These are phyloP conservation scores for Neria commutata DNA, from an alignment of 2,888 invertebrate genomes.

Conservation along the genomic window DNA sequence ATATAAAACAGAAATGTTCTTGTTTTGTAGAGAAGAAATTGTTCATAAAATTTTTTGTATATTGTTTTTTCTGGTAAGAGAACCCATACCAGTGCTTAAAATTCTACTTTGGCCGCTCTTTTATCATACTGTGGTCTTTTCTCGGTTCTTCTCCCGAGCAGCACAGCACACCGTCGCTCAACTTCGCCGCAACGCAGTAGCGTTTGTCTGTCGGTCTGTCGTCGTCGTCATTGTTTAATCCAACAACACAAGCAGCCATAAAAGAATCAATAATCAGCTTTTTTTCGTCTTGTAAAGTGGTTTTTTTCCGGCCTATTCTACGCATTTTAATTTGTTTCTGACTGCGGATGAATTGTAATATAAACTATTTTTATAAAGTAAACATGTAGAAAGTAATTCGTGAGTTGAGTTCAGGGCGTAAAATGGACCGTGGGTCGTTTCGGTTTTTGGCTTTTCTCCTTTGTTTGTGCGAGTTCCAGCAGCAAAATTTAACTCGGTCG, in stretches of 20 bases:
- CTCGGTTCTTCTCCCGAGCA: neutral
- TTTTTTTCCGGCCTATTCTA: neutral
- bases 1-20: no score
- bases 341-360: neutral
- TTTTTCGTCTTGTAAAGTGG: neutral
- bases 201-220: neutral
- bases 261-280: slow-evolving; percentile 1
- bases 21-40: neutral
- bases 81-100: no score
- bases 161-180: no score
- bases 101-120: neutral
- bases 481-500: no score
- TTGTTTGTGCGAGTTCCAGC: no score
- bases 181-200: neutral
- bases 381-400: no score
- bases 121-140: neutral
- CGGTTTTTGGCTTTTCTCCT: no score
- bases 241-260: neutral
- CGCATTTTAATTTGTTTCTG: neutral
- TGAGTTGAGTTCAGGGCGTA: no score
- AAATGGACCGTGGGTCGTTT: no score
- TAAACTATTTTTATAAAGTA: neutral
- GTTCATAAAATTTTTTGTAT: neutral
- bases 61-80: neutral
- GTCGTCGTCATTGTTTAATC: neutral